phyloP scores from a whole-genome alignment of 2,113 vertebrate species.

The Alligator sinensis region DNA sequence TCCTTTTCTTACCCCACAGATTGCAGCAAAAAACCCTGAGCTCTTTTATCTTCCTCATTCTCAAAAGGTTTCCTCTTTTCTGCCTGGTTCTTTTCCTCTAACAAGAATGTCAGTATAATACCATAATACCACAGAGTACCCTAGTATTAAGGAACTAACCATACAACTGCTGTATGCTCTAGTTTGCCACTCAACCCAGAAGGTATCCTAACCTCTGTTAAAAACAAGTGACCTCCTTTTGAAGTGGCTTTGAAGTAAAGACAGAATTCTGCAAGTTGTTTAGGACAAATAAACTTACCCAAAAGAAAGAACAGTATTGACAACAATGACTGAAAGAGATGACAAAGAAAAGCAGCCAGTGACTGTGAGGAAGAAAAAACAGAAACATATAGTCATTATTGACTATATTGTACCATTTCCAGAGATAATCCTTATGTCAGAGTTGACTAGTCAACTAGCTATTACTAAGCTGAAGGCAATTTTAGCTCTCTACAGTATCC shows the following conservation, averaged over 20 bases:
- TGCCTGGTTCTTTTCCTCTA: background rate
- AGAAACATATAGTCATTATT: background rate
- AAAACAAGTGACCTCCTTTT: background rate
- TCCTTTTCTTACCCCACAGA: too few relatives aligned
- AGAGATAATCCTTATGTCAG: slow-evolving; percentile 10
- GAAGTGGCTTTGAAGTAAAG: background rate
- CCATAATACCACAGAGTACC: background rate
- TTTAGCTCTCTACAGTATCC: slow-evolving; percentile 46
- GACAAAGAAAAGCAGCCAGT: background rate
- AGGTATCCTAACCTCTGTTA: background rate
- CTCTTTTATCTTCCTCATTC: too few relatives aligned
- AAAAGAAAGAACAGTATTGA: background rate
- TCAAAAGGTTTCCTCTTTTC: background rate
- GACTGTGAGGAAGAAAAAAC: background rate
- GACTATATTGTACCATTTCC: background rate
- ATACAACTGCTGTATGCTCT: slow-evolving; percentile 9
- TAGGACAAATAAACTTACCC: background rate
- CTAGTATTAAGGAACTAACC: background rate
- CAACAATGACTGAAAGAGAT: background rate
- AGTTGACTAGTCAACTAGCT: slow-evolving; percentile 50
- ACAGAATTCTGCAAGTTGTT: background rate
- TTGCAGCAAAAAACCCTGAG: too few relatives aligned
- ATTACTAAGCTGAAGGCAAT: slow-evolving; percentile 51
- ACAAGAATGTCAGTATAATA: background rate
- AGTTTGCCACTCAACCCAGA: background rate